Evolutionary conservation across 2,888 invertebrate genomes (phyloP).

Genomic region (Microctonus hyperodae): DNA sequence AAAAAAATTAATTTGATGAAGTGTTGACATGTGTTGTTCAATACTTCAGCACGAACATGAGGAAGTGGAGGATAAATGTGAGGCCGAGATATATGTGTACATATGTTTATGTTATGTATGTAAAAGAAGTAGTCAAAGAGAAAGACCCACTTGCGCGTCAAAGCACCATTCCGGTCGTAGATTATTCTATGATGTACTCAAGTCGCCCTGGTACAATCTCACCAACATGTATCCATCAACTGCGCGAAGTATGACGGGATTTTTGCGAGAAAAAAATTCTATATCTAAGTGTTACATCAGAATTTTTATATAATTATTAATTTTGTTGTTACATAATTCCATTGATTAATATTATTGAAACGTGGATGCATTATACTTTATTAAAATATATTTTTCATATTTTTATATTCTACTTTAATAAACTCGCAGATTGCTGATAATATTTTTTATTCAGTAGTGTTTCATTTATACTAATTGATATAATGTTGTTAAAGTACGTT

Average conservation of each 20-base stretch:
- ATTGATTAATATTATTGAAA: too few relatives aligned
- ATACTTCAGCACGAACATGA: slow-evolving; percentile 17
- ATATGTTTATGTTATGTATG: too few relatives aligned
- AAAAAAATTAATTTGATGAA: not conserved
- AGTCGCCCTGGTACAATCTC: slow-evolving; percentile 6
- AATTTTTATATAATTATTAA: too few relatives aligned
- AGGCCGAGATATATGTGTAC: too few relatives aligned
- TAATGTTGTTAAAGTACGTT: too few relatives aligned
- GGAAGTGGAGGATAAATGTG: not conserved
- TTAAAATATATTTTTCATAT: too few relatives aligned
- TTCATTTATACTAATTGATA: too few relatives aligned
- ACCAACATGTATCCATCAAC: not conserved
- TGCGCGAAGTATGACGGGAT: not conserved
- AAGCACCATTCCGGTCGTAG: slow-evolving; percentile 42
- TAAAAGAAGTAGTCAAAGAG: slow-evolving; percentile 4
- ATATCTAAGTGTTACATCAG: not conserved
- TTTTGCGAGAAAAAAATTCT: not conserved
- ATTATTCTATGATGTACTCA: slow-evolving; percentile 22
- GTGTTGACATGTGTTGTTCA: not conserved
- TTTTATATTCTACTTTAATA: too few relatives aligned
- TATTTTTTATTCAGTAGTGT: too few relatives aligned
- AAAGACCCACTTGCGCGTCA: slow-evolving; percentile 33
- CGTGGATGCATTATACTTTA: too few relatives aligned
- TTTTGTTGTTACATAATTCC: too few relatives aligned
- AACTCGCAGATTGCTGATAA: too few relatives aligned